phyloP scores from a whole-genome alignment of 2,113 vertebrate species.

The Monarcha castaneiventris region DNA sequence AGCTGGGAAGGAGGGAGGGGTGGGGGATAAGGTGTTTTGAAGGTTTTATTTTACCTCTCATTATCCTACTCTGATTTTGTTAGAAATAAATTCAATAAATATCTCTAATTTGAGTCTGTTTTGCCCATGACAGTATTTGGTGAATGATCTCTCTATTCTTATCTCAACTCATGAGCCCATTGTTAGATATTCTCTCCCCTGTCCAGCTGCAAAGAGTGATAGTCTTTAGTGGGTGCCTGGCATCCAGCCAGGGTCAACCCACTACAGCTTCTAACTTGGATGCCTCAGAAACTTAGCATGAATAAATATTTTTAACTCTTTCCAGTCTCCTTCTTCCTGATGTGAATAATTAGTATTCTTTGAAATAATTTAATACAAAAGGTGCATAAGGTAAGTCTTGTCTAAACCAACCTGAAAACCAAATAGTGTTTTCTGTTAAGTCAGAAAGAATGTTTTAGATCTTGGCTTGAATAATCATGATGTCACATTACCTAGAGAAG shows the following conservation, averaged over 20 bases:
- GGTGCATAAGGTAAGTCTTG: background rate
- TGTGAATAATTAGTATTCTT: background rate
- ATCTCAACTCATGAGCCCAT: background rate
- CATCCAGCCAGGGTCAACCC: background rate
- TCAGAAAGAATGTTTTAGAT: background rate
- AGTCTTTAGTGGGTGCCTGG: background rate
- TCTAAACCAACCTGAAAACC: background rate
- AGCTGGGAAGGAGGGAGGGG: background rate
- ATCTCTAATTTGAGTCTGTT: background rate
- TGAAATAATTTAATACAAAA: background rate
- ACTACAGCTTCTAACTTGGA: background rate
- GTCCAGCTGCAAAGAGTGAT: background rate
- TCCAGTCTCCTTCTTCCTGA: background rate
- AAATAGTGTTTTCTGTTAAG: background rate
- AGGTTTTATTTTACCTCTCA: background rate
- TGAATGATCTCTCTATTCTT: background rate
- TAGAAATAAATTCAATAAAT: background rate
- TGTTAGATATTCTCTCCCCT: background rate
- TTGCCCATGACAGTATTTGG: background rate
- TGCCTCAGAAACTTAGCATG: background rate
- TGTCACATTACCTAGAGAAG: background rate
- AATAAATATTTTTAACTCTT: background rate
- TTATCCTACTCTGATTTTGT: background rate
- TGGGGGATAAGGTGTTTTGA: background rate
- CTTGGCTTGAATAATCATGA: background rate